These are phyloP conservation scores for Sinocyclocheilus anshuiensis DNA, from an alignment of 2,113 vertebrate genomes.

Conservation along the genomic window DNA sequence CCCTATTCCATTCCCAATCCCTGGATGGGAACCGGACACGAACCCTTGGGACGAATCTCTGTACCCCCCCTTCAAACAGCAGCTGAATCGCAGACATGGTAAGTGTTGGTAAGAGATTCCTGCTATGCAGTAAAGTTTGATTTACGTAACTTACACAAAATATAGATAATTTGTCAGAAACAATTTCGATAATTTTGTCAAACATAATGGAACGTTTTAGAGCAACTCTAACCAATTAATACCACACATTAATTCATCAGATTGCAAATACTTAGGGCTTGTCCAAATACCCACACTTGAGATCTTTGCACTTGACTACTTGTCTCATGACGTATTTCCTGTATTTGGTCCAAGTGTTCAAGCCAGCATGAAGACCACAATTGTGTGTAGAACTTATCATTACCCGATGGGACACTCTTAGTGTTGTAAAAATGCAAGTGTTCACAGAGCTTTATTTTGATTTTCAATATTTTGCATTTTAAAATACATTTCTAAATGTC, in stretches of 20 bases:
- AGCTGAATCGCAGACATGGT: constrained; percentile 67
- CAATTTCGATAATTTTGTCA: background rate
- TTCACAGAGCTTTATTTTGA: too few species aligned
- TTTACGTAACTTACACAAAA: background rate
- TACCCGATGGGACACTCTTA: too few species aligned
- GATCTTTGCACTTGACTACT: too few species aligned
- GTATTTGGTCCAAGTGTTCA: background rate
- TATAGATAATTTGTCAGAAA: background rate
- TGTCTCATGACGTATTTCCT: too few species aligned
- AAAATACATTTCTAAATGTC: too few species aligned
- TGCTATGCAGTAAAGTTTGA: background rate
- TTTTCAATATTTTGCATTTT: too few species aligned
- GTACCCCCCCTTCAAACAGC: constrained; percentile 82
- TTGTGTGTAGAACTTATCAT: too few species aligned
- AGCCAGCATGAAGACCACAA: too few species aligned
- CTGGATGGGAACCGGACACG: constrained; percentile 79
- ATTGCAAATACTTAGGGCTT: background rate
- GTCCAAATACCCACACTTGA: too few species aligned
- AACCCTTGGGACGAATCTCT: constrained; percentile 87
- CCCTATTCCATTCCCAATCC: constrained; percentile 69
- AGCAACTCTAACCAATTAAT: background rate
- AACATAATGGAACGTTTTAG: background rate
- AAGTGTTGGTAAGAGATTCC: background rate
- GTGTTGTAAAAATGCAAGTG: too few species aligned
- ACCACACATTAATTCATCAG: background rate